Conservation (phyloP, 2,797 vertebrate genomes). For the Gymnothorax reevesii region DNA sequence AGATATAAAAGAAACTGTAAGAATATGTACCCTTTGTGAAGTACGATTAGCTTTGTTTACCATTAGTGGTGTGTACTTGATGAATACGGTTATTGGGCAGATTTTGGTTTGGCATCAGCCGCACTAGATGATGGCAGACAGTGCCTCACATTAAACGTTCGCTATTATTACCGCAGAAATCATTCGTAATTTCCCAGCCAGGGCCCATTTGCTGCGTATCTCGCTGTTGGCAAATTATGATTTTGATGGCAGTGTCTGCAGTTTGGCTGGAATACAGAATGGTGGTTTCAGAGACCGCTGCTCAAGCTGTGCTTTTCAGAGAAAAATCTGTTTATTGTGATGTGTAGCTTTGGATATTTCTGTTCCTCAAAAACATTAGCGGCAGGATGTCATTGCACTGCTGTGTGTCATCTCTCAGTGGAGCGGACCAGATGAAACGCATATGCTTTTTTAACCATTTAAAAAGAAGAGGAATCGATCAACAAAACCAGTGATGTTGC, state of each 20-base stretch:
- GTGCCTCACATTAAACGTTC: neutral
- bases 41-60: neutral
- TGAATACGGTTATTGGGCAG: neutral
- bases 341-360: neutral
- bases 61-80: neutral
- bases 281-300: neutral
- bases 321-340: neutral
- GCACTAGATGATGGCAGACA: neutral
- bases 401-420: neutral
- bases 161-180: neutral
- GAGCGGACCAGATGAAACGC: neutral
- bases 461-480: neutral
- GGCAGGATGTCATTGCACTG: neutral
- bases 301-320: neutral
- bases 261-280: neutral
- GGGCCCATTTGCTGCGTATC: neutral
- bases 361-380: neutral
- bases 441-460: neutral
- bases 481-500: too few relatives aligned
- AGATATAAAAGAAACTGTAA: neutral
- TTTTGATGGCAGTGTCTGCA: neutral
- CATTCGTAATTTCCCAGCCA: conserved; percentile 1
- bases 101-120: neutral
- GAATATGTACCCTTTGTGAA: neutral
- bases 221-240: neutral